Base-by-base conservation (phyloP, 2,888 invertebrate species). In the Osedax fenrisi region DNA sequence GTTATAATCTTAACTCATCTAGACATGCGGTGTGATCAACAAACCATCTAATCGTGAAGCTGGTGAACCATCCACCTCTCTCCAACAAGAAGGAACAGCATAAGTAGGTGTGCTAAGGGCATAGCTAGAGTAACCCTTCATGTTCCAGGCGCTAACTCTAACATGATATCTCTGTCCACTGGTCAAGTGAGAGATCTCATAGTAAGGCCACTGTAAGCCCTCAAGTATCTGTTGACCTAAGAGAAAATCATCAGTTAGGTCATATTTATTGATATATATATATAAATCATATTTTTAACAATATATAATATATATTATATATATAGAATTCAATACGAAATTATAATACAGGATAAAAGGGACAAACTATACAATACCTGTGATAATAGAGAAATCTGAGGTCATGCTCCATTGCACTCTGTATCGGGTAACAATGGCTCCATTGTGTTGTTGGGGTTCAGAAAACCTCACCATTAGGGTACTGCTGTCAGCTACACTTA, bases 21-120 rank as follows among this genome's bases (percentile, higher is more conserved):
- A n/a, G n/a, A 17, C 56, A 56, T 56, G 13, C 17, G 56, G 56
- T 17, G 56, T 13, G n/a, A n/a, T n/a, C n/a, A n/a, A n/a, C n/a
- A n/a, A n/a, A n/a, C n/a, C n/a, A n/a, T n/a, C n/a, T n/a, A n/a
- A n/a, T n/a, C n/a, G n/a, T n/a, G n/a, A n/a, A n/a, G n/a, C n/a
- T n/a, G n/a, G n/a, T n/a, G n/a, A n/a, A n/a, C n/a, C 56, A 13
- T 3, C 73, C 91, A 89, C 84, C n/a, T n/a, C n/a, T n/a, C n/a
- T n/a, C n/a, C n/a, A n/a, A 91, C 93, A 92, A 80, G 94, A 94
- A 17, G 95, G 94, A 64, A 92, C 90, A 5, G 94, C 91, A 80
- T 90, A 91, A 64, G 89, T 87, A 0, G 95, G 95, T 59, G 89
- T 89, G 0, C 93, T 90, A 13, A 88, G 87, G 56, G 89, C 87